Evolutionary conservation across 2,113 vertebrate species (phyloP).

Genomic region (Pantherophis guttatus): DNA sequence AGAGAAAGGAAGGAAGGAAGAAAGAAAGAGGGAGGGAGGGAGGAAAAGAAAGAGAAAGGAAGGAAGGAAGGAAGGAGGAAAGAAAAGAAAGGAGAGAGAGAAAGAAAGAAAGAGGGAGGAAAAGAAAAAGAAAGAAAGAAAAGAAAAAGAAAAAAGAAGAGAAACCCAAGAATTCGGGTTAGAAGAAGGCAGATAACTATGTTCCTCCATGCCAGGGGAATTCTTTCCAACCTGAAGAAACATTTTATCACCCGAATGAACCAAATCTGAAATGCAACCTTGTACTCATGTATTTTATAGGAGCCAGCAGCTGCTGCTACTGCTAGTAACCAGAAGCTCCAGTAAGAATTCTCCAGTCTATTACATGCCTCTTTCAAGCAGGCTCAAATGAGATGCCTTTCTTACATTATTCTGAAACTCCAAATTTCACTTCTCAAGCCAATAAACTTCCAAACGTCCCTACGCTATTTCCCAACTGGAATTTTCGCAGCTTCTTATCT

Average conservation of each 20-base stretch:
- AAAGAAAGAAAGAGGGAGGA: too few relatives aligned
- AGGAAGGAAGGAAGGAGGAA: too few relatives aligned
- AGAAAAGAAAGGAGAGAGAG: too few relatives aligned
- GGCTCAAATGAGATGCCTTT: not conserved
- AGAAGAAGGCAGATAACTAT: not conserved
- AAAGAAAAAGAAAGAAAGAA: too few relatives aligned
- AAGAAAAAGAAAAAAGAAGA: too few relatives aligned
- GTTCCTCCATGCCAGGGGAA: not conserved
- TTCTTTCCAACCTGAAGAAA: not conserved
- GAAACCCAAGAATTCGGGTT: not conserved
- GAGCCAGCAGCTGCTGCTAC: not conserved
- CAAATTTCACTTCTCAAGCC: not conserved
- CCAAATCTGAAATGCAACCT: not conserved
- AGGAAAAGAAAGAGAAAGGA: too few relatives aligned
- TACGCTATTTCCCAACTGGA: not conserved
- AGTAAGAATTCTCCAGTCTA: not conserved
- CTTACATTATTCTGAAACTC: not conserved
- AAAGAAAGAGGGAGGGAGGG: too few relatives aligned
- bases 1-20: too few relatives aligned
- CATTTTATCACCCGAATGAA: not conserved
- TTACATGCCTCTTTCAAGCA: rapidly evolving
- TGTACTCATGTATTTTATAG: not conserved
- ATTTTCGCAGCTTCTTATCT: not conserved
- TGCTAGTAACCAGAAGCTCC: not conserved
- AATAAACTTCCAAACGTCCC: not conserved